Evolutionary conservation across 35 echinoderm and acorn worm genomes (phyloP), one percentile per base, ranked within the genome.

Genomic region (Apostichopus californicus): DNA sequence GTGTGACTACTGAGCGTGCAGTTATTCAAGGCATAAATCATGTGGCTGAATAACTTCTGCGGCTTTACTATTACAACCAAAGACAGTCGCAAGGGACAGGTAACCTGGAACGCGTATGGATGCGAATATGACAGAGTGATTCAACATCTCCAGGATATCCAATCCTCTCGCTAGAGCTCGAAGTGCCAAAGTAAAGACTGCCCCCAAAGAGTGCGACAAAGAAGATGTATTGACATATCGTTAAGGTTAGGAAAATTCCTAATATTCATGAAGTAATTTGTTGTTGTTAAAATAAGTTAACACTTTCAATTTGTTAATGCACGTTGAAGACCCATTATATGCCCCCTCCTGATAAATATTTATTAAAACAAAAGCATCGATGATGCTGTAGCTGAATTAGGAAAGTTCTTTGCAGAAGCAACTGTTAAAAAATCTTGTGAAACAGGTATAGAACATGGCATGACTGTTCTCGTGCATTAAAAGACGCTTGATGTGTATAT

Each of bases 81-180:
- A 52, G 78, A 79, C 9, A 18, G 78, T 6, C 17, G 22, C 9
- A 24, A 24, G 26, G 78, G 78, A 25, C 78, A 26, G 11, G 78
- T 52, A 5, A 79, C 77, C n/a, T 79, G 77, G 77, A 25, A 79
- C 22, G 78, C 52, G 78, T 79, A 79, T 26, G 78, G 78, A 5
- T n/a, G 28, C 3, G 78, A 79, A 25, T 79, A 79, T 10, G 26
- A 79, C 22, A 8, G 8, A 14, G 13, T 79, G 0, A 79, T 25
- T 6, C 17, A 12, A 52, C 78, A 79, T 25, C 52, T 79, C 23
- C 23, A 52, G 11, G 78, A 79, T 23, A 79, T 77, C 1, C 77
- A 79, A 52, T 5, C 77, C 11, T 28, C 77, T 4, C 23, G 77
- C 18, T 10, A 79, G 25, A 79, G 4, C 4, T 79, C 77, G 77